Evolutionary conservation across 23 tunicate genomes (phyloP).

Genomic region (Halocynthia roretzi): DNA sequence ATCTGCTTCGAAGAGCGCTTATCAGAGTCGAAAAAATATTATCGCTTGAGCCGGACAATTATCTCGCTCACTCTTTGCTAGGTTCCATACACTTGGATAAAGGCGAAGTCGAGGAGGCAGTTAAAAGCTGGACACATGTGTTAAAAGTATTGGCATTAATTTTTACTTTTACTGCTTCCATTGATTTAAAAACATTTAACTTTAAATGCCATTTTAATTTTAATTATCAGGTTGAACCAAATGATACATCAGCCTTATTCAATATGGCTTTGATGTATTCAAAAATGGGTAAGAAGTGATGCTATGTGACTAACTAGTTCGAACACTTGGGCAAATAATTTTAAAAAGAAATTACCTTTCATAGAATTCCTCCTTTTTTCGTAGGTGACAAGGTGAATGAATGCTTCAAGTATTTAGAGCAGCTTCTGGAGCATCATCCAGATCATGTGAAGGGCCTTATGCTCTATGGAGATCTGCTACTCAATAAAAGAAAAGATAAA

Average conservation of each 20-base stretch:
- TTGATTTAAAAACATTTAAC: no score
- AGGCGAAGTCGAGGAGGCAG: slow-evolving; percentile 32
- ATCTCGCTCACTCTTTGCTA: slow-evolving; percentile 28
- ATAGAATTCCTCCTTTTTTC: not conserved
- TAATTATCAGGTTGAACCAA: slow-evolving; percentile 27
- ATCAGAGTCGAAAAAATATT: slow-evolving; percentile 28
- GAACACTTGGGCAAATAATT: no score
- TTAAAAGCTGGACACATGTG: slow-evolving; percentile 24
- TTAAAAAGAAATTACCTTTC: no score
- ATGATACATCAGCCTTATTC: slow-evolving; percentile 32
- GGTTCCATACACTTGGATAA: slow-evolving; percentile 41
- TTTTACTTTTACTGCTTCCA: no score
- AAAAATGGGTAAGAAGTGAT: slow-evolving; percentile 19
- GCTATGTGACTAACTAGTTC: no score
- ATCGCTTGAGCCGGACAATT: slow-evolving; percentile 31
- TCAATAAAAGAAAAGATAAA: slow-evolving; percentile 34
- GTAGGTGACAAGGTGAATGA: slow-evolving; percentile 14
- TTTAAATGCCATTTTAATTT: no score
- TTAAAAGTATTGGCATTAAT: not conserved
- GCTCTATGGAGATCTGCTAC: slow-evolving; percentile 42
- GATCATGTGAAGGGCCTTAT: slow-evolving; percentile 41
- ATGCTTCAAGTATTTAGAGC: slow-evolving; percentile 24
- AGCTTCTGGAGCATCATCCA: slow-evolving; percentile 34
- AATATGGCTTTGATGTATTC: slow-evolving; percentile 54
- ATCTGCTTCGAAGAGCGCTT: slow-evolving; percentile 25